Evolutionary conservation across 1,140 invertebrate genomes (phyloP), one percentile per base, ranked within the genome.

Genomic region (Oncopeltus fasciatus): DNA sequence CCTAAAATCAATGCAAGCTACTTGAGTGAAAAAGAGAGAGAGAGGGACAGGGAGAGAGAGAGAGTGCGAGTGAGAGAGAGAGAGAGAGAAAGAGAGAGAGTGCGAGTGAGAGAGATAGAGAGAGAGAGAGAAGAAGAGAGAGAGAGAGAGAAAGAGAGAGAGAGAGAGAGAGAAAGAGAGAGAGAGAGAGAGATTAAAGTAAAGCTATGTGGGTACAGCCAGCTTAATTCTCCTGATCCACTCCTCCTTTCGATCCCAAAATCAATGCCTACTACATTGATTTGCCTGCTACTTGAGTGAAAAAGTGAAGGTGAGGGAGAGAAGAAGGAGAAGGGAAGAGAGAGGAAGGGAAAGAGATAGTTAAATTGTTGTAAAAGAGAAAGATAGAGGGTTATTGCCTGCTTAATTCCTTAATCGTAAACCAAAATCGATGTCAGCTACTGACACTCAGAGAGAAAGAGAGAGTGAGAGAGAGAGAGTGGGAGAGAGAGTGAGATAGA

Each of bases 101-200:
- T 33, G 57, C 11, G 57, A 58, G 57, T 33, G 27, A 33, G 57
- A 58, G 57, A 58, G 57, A 58, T 27, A 58, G 57, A 33, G 57
- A 58, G 57, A 58, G 57, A 33, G 57, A 33, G 57, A 33, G 57
- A 58, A 29, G 24, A 21, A 33, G 57, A 58, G 57, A 58, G 57
- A 58, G 57, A 58, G 57, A 58, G 57, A 58, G 29, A 58, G 57
- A 58, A 29, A 58, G 57, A 58, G 57, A 58, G 57, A 58, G 57
- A 58, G 57, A 47, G 44, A 47, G 44, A 47, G 44, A 47, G 44
- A 47, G 44, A 47, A n/a, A 47, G 44, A 47, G 44, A 47, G 44
- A 47, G 44, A 47, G 44, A 47, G 44, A 47, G 44, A 47, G 44
- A 47, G 44, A 47, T 8, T 11, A n/a, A 47, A n/a, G 18, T 8